These are phyloP conservation scores for Pogonocichla stellata DNA, from an alignment of 2,113 vertebrate species.

Conservation along the genomic window DNA sequence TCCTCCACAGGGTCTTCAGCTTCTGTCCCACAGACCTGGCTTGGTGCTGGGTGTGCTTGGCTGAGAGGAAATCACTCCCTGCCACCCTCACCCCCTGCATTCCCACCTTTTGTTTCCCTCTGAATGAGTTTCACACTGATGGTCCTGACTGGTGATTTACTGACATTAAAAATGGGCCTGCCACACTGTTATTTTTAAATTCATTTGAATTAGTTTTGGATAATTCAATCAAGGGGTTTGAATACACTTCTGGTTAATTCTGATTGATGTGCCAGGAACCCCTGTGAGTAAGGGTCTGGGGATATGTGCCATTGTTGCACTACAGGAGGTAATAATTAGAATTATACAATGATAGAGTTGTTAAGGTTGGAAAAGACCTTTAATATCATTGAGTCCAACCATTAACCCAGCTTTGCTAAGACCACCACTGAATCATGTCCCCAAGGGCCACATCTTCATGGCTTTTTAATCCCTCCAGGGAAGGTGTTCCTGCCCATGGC, in stretches of 20 bases:
- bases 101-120: not conserved
- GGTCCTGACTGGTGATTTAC: not conserved
- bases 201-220: not conserved
- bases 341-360: not conserved
- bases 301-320: not conserved
- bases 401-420: not conserved
- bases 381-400: not conserved
- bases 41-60: not conserved
- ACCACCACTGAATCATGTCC: not conserved
- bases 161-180: not conserved
- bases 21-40: not conserved
- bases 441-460: not conserved
- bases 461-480: not conserved
- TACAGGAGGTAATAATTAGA: not conserved
- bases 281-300: not conserved
- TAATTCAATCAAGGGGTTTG: conserved; percentile 13
- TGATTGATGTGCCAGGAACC: not conserved
- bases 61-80: not conserved
- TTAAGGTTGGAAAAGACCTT: not conserved
- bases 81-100: accelerated
- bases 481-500: not conserved
- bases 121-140: not conserved
- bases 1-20: not conserved
- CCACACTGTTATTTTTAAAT: not conserved
- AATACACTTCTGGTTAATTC: not conserved